These are phyloP conservation scores for Marronus borbonicus DNA, from an alignment of 2,888 invertebrate genomes.

Conservation along the genomic window DNA sequence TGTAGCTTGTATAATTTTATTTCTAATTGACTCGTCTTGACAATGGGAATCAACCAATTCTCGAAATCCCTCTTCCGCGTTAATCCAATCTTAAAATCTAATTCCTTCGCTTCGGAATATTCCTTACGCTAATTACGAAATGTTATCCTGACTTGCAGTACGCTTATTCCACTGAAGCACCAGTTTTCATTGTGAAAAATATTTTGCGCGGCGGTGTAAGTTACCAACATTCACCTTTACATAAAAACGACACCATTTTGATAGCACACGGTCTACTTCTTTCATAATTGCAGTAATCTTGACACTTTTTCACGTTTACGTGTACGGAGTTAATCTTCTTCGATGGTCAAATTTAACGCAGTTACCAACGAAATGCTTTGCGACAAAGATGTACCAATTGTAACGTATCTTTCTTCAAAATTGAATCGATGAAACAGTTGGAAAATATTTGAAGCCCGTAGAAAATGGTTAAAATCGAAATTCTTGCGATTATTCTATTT, in stretches of 20 bases:
- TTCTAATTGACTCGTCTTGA: too few relatives aligned
- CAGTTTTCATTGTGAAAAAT: neutral
- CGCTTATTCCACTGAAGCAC: too few relatives aligned
- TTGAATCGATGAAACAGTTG: neutral
- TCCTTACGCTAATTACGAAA: neutral
- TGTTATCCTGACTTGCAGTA: neutral
- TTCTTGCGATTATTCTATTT: conserved; percentile 7
- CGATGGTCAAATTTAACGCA: neutral
- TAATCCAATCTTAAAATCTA: neutral
- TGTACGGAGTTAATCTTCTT: neutral
- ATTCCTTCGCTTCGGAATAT: neutral
- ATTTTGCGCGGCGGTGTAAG: neutral
- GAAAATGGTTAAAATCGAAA: neutral
- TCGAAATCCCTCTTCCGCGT: too few relatives aligned
- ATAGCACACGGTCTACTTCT: conserved; percentile 30
- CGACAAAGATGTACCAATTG: neutral
- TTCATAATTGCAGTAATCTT: conserved; percentile 22
- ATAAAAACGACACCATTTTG: conserved; percentile 8
- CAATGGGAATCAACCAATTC: too few relatives aligned
- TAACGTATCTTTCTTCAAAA: neutral
- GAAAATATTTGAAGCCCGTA: too few relatives aligned
- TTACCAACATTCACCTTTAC: neutral
- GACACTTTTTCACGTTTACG: conserved; percentile 19
- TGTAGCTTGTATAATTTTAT: too few relatives aligned
- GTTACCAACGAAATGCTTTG: conserved; percentile 9